Base-by-base conservation (phyloP, 2,797 vertebrate species). In the Gastrophryne carolinensis region DNA sequence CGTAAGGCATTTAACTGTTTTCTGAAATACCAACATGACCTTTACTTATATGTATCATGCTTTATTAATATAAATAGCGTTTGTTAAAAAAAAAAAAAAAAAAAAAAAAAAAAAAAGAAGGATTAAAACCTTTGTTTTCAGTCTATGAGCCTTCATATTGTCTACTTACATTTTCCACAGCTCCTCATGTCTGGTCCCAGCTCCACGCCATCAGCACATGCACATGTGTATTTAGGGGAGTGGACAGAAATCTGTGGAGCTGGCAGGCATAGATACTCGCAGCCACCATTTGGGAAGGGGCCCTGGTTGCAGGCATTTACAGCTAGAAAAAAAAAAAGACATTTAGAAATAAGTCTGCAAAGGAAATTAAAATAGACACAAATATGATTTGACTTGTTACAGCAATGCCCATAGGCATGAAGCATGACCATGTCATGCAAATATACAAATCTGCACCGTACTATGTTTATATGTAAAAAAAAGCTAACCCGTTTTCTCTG, bases 241-340 rank as follows among this genome's bases (percentile, higher is more conserved):
- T 95, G 94, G 78, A 93, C 90, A 4, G 94, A 95, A 85, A 94
- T 94, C 87, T 98, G 96, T 19, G 98, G 97, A n/a, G 96, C 98
- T 82, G 96, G 94, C 78, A 99, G 93, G 83, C 98, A 99, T 72
- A 99, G 87, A 83, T 97, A 98, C 78, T 99, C 96, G 67, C 97
- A 99, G 81, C 97, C 97, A 1, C 98, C 97, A 0, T 98, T 98
- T 12, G 94, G 94, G 30, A 97, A 86, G 64, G 89, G 90, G 11
- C 94, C 95, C 84, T 93, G 87, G 82, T 95, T 97, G 34, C 97
- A 99, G 79, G 89, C 92, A 72, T 98, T 94, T 1, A 94, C 92
- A 79, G 92, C 97, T 98, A 72, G 39, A 63, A 13, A 73, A 65
- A 79, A 79, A 52, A 70, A 58, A 75, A 19, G 17, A 44, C 17